These are phyloP conservation scores for Eumeta japonica DNA, from an alignment of 1,140 invertebrate species.

Conservation along the genomic window DNA sequence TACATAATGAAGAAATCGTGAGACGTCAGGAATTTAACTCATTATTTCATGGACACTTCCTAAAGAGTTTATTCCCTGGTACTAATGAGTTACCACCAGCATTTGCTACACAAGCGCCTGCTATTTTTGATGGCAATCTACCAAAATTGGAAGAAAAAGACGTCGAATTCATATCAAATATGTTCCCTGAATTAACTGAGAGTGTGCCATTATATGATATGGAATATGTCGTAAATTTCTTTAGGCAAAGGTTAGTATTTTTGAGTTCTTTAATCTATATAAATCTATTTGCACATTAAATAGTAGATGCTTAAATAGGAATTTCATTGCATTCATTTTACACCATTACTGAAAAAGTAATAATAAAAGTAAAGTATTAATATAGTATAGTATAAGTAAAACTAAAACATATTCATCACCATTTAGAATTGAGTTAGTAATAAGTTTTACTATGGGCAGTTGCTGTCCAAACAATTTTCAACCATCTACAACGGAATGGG, in stretches of 20 bases:
- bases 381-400: too few species aligned
- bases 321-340: too few species aligned
- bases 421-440: too few species aligned
- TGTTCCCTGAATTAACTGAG: slow-evolving; percentile 35
- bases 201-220: slow-evolving; percentile 64
- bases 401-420: too few species aligned
- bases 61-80: slow-evolving; percentile 83
- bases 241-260: slow-evolving; percentile 56
- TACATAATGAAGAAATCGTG: slow-evolving; percentile 75
- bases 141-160: slow-evolving; percentile 63
- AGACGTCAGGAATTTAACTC: slow-evolving; percentile 70
- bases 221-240: slow-evolving; percentile 70
- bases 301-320: too few species aligned
- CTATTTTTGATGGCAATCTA: slow-evolving; percentile 70
- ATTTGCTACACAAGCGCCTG: slow-evolving; percentile 78
- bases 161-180: slow-evolving; percentile 28
- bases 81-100: slow-evolving; percentile 81
- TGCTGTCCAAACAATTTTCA: too few species aligned
- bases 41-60: slow-evolving; percentile 82
- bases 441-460: too few species aligned
- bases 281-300: too few species aligned
- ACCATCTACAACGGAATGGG: too few species aligned
- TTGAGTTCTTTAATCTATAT: not conserved
- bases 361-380: too few species aligned
- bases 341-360: too few species aligned